Percentiles rank a stretch among this genome's conserved stretches.
Conservation (phyloP, 2,888 invertebrate genomes). For the Imbricaverruca yamaguchii region DNA sequence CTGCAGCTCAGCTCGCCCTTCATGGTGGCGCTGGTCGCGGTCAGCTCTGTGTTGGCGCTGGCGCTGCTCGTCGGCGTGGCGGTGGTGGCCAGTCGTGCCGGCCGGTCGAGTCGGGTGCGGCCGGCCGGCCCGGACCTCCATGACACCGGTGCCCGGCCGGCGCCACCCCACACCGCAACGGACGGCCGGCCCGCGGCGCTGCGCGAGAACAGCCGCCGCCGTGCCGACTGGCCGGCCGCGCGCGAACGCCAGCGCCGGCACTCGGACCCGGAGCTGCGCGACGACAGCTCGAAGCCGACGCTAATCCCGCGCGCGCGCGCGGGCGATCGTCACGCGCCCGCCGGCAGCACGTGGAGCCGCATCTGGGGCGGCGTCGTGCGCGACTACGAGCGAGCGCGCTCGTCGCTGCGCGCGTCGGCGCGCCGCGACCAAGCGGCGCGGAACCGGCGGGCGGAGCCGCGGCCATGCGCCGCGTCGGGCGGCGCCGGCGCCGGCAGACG, state of each 20-base stretch:
- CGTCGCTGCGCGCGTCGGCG: too few species aligned
- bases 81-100: background rate
- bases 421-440: too few species aligned
- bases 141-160: background rate
- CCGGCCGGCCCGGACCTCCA: background rate
- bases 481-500: too few species aligned
- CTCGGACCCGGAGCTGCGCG: too few species aligned
- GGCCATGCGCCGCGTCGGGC: too few species aligned
- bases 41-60: background rate
- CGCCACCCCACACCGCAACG: background rate
- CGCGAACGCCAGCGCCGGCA: background rate
- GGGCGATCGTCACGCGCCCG: too few species aligned
- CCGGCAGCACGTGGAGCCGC: too few species aligned
- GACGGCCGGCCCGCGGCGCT: background rate
- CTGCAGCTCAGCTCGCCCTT: background rate
- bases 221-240: background rate
- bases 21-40: background rate
- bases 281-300: too few species aligned
- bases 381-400: too few species aligned
- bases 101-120: background rate
- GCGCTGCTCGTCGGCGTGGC: background rate
- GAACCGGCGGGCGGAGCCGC: too few species aligned
- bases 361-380: too few species aligned
- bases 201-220: background rate
- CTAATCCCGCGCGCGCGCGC: too few species aligned